phyloP scores from a whole-genome alignment of 2,113 vertebrate genomes.

The Muntiacus reevesi region DNA sequence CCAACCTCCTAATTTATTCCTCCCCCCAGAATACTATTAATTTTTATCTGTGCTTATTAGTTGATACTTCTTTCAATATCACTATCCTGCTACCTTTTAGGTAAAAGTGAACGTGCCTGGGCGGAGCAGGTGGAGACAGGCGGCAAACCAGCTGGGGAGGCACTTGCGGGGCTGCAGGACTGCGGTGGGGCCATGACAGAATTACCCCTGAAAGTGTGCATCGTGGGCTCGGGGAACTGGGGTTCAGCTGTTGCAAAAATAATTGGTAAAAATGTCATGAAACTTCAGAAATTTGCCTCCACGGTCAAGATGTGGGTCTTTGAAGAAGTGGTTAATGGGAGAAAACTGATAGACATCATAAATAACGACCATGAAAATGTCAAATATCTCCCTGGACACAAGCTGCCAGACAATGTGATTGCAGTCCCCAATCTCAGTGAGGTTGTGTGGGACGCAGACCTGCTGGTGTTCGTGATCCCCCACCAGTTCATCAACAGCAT shows the following conservation, averaged over 20 bases:
- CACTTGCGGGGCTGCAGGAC: not conserved
- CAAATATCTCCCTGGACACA: constrained; percentile 94
- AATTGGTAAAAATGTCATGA: constrained; percentile 89
- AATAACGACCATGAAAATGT: constrained; percentile 94
- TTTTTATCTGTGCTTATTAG: not conserved
- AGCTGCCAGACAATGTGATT: constrained; percentile 94
- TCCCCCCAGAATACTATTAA: not conserved
- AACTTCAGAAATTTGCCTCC: constrained; percentile 85
- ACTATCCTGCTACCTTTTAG: not conserved
- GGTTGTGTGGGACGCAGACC: constrained; percentile 88
- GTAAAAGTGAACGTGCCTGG: not conserved
- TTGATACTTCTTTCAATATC: not conserved
- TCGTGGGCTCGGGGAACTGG: constrained; percentile 63
- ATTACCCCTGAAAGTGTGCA: not conserved
- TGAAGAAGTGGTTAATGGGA: constrained; percentile 89
- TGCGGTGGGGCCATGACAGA: not conserved
- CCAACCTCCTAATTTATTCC: not conserved
- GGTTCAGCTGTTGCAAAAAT: constrained; percentile 94
- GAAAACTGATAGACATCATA: constrained; percentile 93
- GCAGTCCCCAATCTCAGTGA: constrained; percentile 86
- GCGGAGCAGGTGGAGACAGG: not conserved
- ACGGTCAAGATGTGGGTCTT: constrained; percentile 96
- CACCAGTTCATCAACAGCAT: constrained; percentile 93
- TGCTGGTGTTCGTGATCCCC: constrained; percentile 93
- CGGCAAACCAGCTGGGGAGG: not conserved